phyloP scores from a whole-genome alignment of 92 coral and sea anemone species.

The Paramuricea clavata region DNA sequence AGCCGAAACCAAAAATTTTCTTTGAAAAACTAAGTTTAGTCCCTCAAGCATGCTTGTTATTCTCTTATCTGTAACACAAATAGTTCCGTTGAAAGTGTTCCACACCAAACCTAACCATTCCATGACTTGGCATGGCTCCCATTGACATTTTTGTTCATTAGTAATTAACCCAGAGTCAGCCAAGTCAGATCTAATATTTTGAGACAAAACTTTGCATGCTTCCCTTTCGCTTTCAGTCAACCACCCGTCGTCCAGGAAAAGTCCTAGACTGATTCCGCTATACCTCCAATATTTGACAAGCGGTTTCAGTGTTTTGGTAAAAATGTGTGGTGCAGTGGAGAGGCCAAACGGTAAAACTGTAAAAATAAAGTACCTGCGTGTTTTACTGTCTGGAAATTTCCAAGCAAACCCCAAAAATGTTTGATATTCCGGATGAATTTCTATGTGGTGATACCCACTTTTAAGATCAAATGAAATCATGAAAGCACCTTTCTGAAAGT shows the following conservation, averaged over 20 bases:
- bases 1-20: slow-evolving; percentile 51
- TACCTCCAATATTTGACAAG: background rate
- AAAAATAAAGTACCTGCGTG: slow-evolving; percentile 30
- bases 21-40: background rate
- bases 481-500: slow-evolving; percentile 54
- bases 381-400: slow-evolving; percentile 6
- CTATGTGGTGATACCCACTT: slow-evolving; percentile 76
- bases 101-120: slow-evolving; percentile 20
- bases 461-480: slow-evolving; percentile 66
- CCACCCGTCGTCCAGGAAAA: background rate
- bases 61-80: slow-evolving; percentile 40
- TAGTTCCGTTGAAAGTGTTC: slow-evolving; percentile 8
- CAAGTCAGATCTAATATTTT: background rate
- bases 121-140: slow-evolving; percentile 13
- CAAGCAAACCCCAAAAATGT: slow-evolving; percentile 38
- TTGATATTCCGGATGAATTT: slow-evolving; percentile 47
- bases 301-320: slow-evolving; percentile 18
- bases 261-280: background rate
- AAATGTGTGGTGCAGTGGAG: slow-evolving; percentile 1
- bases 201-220: background rate
- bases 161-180: background rate
- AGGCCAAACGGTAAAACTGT: slow-evolving; percentile 4
- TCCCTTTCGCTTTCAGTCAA: background rate
- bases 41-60: slow-evolving; percentile 9
- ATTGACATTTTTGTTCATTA: background rate